These are phyloP conservation scores for Arbacia lixula DNA, from an alignment of 53 echinoderm and acorn worm genomes.

Conservation along the genomic window DNA sequence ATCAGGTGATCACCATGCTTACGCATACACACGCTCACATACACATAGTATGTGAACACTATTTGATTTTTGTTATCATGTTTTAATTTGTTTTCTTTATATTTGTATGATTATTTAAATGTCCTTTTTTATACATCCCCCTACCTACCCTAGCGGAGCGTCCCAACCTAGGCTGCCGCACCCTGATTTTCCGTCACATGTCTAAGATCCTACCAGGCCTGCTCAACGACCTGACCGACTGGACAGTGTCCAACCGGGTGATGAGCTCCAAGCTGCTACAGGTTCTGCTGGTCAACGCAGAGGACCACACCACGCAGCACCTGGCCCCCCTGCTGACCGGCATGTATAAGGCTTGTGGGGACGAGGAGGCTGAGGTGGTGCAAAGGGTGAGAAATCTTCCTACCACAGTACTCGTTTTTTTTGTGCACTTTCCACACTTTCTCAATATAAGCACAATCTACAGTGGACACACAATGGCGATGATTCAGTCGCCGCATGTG, in stretches of 20 bases:
- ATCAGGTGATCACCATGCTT: too few relatives aligned
- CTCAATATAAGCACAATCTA: too few relatives aligned
- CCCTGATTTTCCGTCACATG: slow-evolving; percentile 87
- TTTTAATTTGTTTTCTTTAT: too few relatives aligned
- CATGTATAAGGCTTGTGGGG: slow-evolving; percentile 90
- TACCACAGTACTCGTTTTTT: too few relatives aligned
- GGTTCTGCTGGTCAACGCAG: slow-evolving; percentile 82
- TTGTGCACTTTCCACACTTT: too few relatives aligned
- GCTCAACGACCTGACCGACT: slow-evolving; percentile 87
- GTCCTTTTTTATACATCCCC: too few relatives aligned
- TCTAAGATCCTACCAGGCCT: slow-evolving; percentile 98
- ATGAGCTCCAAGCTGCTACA: slow-evolving; percentile 87
- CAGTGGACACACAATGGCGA: too few relatives aligned
- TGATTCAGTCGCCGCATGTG: too few relatives aligned
- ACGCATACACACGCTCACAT: too few relatives aligned
- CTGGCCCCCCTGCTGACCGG: slow-evolving; percentile 85
- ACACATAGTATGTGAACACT: too few relatives aligned
- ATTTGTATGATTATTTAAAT: too few relatives aligned
- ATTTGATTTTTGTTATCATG: too few relatives aligned
- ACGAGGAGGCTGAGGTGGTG: slow-evolving; percentile 88
- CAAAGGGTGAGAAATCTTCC: slow-evolving; percentile 58
- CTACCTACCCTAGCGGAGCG: slow-evolving; percentile 55
- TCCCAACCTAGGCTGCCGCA: slow-evolving; percentile 93
- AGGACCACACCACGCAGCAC: slow-evolving; percentile 98
- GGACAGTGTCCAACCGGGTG: slow-evolving; percentile 90